Percentiles rank a stretch among this genome's conserved stretches.
Evolutionary conservation across 2,797 vertebrate genomes (phyloP).

Genomic region (Darevskia nairensis): DNA sequence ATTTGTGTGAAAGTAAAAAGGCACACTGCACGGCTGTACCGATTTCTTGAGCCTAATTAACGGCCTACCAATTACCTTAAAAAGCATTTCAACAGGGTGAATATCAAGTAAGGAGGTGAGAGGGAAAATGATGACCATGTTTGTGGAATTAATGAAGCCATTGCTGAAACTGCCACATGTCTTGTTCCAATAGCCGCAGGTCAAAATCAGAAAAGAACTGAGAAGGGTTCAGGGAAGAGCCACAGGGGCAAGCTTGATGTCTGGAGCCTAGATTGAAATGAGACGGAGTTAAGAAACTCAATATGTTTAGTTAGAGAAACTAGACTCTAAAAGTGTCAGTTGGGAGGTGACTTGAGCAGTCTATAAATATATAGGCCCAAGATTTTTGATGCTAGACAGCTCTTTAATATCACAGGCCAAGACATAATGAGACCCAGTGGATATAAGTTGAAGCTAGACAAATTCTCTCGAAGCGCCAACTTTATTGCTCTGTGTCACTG

Average conservation of each 20-base stretch:
- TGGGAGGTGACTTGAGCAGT: neutral
- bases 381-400: neutral
- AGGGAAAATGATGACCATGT: neutral
- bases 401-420: constrained; percentile 11
- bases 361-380: neutral
- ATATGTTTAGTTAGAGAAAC: neutral
- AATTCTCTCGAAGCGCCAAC: neutral
- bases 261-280: neutral
- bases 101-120: neutral
- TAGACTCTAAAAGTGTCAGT: neutral
- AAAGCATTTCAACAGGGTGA: constrained; percentile 22
- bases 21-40: constrained; percentile 22
- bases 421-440: constrained; percentile 21
- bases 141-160: constrained; percentile 23
- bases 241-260: neutral
- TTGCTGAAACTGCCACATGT: neutral
- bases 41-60: constrained; percentile 44
- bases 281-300: constrained; percentile 3
- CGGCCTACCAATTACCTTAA: neutral
- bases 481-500: constrained; percentile 9
- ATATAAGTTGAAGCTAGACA: neutral
- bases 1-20: constrained; percentile 39
- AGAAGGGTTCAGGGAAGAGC: neutral
- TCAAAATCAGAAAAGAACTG: neutral
- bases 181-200: neutral